Evolutionary conservation across 2,797 vertebrate species (phyloP).

Genomic region (Esox masquinongy): DNA sequence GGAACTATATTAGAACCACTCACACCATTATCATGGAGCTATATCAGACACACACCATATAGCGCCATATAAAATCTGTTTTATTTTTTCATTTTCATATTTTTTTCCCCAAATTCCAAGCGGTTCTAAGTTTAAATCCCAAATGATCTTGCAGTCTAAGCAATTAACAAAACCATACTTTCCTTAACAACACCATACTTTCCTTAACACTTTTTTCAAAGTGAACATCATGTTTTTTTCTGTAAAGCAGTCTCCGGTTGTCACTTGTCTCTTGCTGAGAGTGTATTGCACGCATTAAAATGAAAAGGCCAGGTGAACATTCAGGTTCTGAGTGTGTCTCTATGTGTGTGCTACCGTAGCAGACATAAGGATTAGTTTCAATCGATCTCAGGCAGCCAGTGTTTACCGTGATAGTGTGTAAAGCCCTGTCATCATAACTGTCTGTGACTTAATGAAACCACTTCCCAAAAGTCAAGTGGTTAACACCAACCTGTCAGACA

Average conservation of each 20-base stretch:
- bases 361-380: not conserved
- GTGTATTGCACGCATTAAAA: not conserved
- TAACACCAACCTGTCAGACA: not conserved
- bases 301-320: not conserved
- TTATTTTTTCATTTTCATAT: no score
- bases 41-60: not conserved
- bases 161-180: no score
- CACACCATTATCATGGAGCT: not conserved
- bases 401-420: constrained; percentile 8
- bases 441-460: constrained; percentile 16
- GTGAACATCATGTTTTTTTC: not conserved
- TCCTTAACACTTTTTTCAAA: no score
- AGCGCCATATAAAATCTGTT: no score
- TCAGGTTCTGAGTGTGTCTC: not conserved
- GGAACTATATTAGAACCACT: no score
- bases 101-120: no score
- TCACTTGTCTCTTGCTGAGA: not conserved
- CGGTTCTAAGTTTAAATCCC: no score
- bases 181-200: no score
- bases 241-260: not conserved
- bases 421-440: constrained; percentile 22
- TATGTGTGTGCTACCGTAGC: not conserved
- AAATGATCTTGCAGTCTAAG: no score
- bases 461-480: constrained; percentile 17
- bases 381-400: constrained; percentile 9